phyloP scores from a whole-genome alignment of 2,113 vertebrate species.

The Megaleporinus macrocephalus region DNA sequence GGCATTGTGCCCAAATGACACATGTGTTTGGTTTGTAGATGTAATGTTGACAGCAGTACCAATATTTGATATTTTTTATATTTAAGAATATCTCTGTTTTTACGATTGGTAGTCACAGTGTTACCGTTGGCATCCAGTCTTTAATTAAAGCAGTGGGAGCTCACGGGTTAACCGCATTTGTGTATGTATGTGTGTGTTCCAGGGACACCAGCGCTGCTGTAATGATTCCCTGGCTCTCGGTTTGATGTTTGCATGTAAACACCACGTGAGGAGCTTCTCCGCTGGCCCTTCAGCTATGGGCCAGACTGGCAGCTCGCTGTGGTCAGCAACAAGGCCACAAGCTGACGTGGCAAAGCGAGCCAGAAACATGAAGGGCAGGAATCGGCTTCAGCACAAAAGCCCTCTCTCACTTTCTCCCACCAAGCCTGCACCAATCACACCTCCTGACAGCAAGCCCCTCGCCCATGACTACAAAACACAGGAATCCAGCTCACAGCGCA shows the following conservation, averaged over 20 bases:
- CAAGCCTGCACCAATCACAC: neutral
- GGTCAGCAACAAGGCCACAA: conserved; percentile 67
- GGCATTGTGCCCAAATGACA: too few relatives aligned
- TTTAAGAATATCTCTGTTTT: neutral
- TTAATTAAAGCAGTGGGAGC: neutral
- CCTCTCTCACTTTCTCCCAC: neutral
- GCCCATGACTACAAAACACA: neutral
- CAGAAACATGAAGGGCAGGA: conserved; percentile 49
- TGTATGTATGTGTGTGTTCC: neutral
- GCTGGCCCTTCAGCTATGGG: conserved; percentile 57
- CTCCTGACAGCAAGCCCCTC: neutral
- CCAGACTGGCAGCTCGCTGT: conserved; percentile 58
- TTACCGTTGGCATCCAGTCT: neutral
- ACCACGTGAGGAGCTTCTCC: conserved; percentile 42
- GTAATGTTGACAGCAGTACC: too few relatives aligned
- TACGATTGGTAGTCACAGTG: neutral
- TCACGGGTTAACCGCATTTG: neutral
- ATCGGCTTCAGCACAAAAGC: conserved; percentile 36
- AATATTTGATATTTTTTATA: too few relatives aligned
- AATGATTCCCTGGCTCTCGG: neutral
- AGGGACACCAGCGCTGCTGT: neutral
- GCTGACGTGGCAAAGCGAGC: conserved; percentile 71
- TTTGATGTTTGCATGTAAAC: conserved; percentile 38
- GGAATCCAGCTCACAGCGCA: conserved; percentile 20
- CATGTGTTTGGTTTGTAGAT: too few relatives aligned